Percentiles rank a stretch among this genome's conserved stretches.
These are phyloP conservation scores for Gastrophysa polygoni DNA, from an alignment of 2,888 invertebrate species.

Conservation along the genomic window DNA sequence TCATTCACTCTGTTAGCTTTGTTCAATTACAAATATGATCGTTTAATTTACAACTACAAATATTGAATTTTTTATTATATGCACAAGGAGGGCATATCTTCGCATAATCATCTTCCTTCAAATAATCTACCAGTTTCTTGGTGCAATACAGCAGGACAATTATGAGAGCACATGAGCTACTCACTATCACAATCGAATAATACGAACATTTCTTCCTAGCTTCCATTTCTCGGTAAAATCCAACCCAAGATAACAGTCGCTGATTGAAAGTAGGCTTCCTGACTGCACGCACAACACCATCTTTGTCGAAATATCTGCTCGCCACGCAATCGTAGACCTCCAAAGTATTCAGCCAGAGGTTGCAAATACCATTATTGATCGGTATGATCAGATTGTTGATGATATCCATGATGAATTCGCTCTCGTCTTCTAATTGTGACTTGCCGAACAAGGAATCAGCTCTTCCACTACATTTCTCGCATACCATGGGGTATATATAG, in stretches of 20 bases:
- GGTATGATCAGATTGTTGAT: slow-evolving; percentile 33
- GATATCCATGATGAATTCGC: slow-evolving; percentile 30
- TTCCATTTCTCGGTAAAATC: slow-evolving; percentile 23
- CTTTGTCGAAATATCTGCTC: slow-evolving; percentile 18
- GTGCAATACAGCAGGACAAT: slow-evolving; percentile 26
- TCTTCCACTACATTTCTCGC: slow-evolving; percentile 17
- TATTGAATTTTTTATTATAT: slow-evolving; percentile 30
- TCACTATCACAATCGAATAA: slow-evolving; percentile 36
- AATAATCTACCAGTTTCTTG: slow-evolving; percentile 38
- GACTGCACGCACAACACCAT: background rate
- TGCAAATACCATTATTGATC: slow-evolving; percentile 35
- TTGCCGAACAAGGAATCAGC: slow-evolving; percentile 18
- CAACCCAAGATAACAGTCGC: slow-evolving; percentile 18
- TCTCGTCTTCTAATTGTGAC: slow-evolving; percentile 21
- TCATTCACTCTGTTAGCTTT: too few species aligned
- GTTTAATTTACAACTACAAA: slow-evolving; percentile 36
- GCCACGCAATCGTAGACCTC: slow-evolving; percentile 37
- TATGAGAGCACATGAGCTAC: slow-evolving; percentile 28
- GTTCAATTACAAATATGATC: slow-evolving; percentile 20
- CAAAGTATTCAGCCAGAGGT: slow-evolving; percentile 34
- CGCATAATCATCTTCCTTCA: slow-evolving; percentile 35
- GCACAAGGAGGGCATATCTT: slow-evolving; percentile 14
- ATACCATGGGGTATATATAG: slow-evolving; percentile 34
- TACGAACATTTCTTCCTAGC: slow-evolving; percentile 34
- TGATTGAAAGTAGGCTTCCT: slow-evolving; percentile 5